Conservation (phyloP, 2,888 invertebrate genomes). For the Ornithoptera priamus region DNA sequence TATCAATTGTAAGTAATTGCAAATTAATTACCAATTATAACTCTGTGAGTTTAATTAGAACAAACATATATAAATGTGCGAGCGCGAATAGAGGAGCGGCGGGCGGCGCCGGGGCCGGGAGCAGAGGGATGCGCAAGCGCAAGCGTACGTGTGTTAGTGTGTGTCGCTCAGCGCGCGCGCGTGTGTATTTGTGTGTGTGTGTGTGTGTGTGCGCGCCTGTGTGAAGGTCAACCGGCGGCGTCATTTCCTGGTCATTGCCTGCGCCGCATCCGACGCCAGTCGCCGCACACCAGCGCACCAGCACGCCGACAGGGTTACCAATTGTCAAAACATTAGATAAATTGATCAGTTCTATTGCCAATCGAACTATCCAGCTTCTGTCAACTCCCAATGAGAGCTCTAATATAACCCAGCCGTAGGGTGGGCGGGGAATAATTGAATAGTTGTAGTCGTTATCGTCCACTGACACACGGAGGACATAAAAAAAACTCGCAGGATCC, state of each 20-base stretch:
- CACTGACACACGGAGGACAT: no score
- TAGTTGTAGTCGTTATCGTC: no score
- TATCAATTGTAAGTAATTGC: no score
- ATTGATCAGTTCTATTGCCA: no score
- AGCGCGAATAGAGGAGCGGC: slow-evolving; percentile 30
- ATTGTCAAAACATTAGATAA: slow-evolving; percentile 1
- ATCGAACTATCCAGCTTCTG: neutral
- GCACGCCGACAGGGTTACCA: slow-evolving; percentile 29
- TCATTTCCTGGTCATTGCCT: slow-evolving; percentile 79
- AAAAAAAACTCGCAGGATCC: no score
- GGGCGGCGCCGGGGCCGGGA: slow-evolving; percentile 39
- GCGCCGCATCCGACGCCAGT: slow-evolving; percentile 54
- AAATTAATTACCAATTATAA: no score
- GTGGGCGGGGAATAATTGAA: no score
- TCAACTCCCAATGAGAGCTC: no score
- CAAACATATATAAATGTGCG: no score
- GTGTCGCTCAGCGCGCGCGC: no score
- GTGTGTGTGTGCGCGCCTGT: slow-evolving; percentile 44
- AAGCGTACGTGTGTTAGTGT: slow-evolving; percentile 31
- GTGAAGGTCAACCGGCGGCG: slow-evolving; percentile 77
- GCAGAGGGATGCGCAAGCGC: slow-evolving; percentile 46
- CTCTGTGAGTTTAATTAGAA: no score
- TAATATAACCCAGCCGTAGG: no score
- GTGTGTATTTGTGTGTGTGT: slow-evolving; percentile 32
- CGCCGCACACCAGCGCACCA: slow-evolving; percentile 42